Evolutionary conservation across 92 coral and sea anemone genomes (phyloP).

Genomic region (Zoanthus sansibaricus): DNA sequence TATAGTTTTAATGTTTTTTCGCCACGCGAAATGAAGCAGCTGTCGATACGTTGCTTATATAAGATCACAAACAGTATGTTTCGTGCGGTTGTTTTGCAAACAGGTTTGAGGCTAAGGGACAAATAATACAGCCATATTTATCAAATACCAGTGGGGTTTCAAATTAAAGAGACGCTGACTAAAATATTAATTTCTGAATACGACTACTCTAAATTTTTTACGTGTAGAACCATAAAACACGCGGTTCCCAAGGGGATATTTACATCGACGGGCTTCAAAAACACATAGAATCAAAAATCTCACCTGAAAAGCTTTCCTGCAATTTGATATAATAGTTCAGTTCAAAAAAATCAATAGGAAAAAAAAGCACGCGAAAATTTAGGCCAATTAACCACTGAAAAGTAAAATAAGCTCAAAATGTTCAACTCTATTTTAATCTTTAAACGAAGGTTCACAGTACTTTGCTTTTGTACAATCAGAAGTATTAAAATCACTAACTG

Average conservation of each 20-base stretch:
- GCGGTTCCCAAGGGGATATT: conserved; percentile 22
- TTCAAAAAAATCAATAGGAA: not conserved
- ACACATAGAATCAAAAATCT: not conserved
- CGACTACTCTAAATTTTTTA: not conserved
- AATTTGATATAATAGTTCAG: not conserved
- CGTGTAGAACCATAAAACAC: not conserved
- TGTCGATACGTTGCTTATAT: conserved; percentile 8
- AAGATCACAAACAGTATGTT: not conserved
- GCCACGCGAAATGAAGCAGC: conserved; percentile 18
- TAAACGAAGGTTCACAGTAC: not conserved
- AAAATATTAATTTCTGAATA: not conserved
- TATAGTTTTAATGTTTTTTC: not conserved
- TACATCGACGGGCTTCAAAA: not conserved
- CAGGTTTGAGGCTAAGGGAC: not conserved
- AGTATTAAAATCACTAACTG: not conserved
- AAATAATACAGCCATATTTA: not conserved
- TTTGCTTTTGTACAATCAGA: not conserved
- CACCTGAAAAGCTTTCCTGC: not conserved
- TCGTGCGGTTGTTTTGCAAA: not conserved
- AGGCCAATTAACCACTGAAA: not conserved
- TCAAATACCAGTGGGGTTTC: not conserved
- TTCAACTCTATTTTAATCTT: not conserved
- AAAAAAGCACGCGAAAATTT: not conserved
- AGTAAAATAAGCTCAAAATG: no score
- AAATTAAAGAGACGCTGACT: not conserved